Percentiles rank a stretch among this genome's conserved stretches.
Conservation (phyloP, 2,888 invertebrate genomes). For the Leptopilina drosophilae region DNA sequence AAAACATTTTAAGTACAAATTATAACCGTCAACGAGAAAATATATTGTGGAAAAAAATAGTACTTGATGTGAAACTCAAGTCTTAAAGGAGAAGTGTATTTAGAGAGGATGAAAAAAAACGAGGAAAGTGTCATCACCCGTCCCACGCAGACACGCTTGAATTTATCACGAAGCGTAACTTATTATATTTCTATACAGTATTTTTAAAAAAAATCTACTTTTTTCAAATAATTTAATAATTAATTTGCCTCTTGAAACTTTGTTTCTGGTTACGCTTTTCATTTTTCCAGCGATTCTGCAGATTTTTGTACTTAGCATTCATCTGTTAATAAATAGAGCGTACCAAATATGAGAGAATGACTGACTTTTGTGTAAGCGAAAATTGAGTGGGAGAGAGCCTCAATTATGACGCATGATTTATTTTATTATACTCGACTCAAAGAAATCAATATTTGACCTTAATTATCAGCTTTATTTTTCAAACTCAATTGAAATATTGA, state of each 20-base stretch:
- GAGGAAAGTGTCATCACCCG: conserved; percentile 40
- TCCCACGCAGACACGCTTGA: conserved; percentile 39
- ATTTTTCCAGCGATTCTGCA: conserved; percentile 9
- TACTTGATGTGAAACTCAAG: conserved; percentile 8
- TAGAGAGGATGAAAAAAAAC: conserved; percentile 18
- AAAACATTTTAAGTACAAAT: conserved; percentile 28
- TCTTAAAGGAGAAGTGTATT: conserved; percentile 18
- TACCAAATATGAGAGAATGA: conserved; percentile 36
- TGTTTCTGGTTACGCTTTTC: background rate
- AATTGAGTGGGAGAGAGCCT: conserved; percentile 32
- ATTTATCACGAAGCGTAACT: conserved; percentile 22
- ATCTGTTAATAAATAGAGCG: conserved; percentile 32
- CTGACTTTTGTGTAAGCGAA: conserved; percentile 20
- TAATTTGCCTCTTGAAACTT: conserved; percentile 18
- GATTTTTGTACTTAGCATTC: conserved; percentile 31
- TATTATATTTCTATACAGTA: background rate
- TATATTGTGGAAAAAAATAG: conserved; percentile 15
- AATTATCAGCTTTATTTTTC: too few species aligned
- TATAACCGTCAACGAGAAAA: conserved; percentile 9
- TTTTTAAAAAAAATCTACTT: background rate
- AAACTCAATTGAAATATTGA: too few species aligned
- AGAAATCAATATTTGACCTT: too few species aligned
- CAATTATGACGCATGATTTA: conserved; percentile 39
- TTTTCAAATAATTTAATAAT: conserved; percentile 9
- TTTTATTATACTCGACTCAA: background rate